Conservation (phyloP, 1,140 invertebrate species). For the Panagrolaimus sp. region DNA sequence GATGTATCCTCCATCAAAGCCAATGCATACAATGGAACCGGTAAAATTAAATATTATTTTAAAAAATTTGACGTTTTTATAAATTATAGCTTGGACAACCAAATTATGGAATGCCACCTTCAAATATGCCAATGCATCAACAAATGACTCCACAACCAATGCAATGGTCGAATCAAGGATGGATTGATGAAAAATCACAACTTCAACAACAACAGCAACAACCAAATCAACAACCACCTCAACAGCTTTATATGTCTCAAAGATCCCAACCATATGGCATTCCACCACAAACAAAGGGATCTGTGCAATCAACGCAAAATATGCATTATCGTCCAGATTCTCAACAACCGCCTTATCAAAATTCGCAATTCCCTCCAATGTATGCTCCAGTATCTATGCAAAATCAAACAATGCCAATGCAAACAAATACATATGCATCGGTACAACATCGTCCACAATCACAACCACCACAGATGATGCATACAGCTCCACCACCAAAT, state of each 20-base stretch:
- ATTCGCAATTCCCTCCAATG: conserved; percentile 1
- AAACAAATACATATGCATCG: neutral
- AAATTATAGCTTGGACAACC: neutral
- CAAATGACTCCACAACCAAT: conserved; percentile 19
- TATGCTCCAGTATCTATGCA: neutral
- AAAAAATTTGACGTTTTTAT: neutral
- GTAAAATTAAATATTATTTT: neutral
- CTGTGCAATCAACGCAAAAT: neutral
- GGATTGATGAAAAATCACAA: conserved; percentile 21
- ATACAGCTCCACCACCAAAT: neutral
- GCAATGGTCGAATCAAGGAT: conserved; percentile 23
- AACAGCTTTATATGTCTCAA: conserved; percentile 13
- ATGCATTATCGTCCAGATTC: neutral
- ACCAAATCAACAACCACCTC: conserved; percentile 15
- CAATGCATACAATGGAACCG: neutral
- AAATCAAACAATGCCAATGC: neutral
- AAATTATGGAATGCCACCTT: neutral
- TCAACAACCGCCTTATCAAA: neutral
- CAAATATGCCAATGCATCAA: conserved; percentile 4
- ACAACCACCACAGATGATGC: conserved; percentile 11
- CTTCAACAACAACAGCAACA: conserved; percentile 15
- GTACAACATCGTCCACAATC: neutral
- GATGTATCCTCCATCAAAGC: neutral
- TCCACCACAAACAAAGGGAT: conserved; percentile 18
- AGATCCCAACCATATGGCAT: conserved; percentile 5